These are phyloP conservation scores for Hesperophylax magnus DNA, from an alignment of 1,140 invertebrate genomes.

Conservation along the genomic window DNA sequence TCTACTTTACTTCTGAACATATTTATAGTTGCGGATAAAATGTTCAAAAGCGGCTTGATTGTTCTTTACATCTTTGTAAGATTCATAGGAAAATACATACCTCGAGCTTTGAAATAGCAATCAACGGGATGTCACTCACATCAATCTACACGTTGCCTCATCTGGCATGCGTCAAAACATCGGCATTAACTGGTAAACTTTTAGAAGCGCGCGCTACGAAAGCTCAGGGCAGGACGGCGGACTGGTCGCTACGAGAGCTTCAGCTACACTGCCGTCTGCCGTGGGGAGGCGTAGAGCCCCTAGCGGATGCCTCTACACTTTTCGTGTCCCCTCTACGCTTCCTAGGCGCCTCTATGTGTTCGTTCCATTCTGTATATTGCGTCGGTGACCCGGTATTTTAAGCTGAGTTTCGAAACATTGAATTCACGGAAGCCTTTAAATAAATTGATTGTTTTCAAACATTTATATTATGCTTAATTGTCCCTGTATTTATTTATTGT, in stretches of 20 bases:
- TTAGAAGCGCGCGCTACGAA: conserved; percentile 3
- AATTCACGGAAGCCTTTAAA: background rate
- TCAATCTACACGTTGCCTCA: conserved; percentile 23
- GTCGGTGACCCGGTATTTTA: conserved; percentile 10
- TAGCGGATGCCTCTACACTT: background rate
- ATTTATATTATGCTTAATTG: too few species aligned
- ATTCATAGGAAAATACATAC: conserved; percentile 9
- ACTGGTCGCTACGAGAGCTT: conserved; percentile 25
- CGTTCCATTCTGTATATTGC: conserved; percentile 13
- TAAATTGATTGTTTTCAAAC: conserved; percentile 3
- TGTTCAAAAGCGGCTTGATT: too few species aligned
- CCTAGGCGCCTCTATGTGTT: background rate
- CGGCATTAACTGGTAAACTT: conserved; percentile 41
- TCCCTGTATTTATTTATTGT: too few species aligned
- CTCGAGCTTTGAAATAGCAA: conserved; percentile 23
- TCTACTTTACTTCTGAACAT: too few species aligned
- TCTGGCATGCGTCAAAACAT: conserved; percentile 44
- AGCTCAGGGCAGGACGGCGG: background rate
- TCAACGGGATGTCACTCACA: conserved; percentile 44
- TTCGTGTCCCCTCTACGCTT: background rate
- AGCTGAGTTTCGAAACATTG: background rate
- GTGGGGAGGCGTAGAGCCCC: background rate
- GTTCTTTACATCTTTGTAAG: background rate
- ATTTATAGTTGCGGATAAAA: too few species aligned
- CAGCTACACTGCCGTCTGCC: conserved; percentile 19